These are phyloP conservation scores for Spilogale gracilis DNA, from an alignment of 2,113 vertebrate species.

Conservation along the genomic window DNA sequence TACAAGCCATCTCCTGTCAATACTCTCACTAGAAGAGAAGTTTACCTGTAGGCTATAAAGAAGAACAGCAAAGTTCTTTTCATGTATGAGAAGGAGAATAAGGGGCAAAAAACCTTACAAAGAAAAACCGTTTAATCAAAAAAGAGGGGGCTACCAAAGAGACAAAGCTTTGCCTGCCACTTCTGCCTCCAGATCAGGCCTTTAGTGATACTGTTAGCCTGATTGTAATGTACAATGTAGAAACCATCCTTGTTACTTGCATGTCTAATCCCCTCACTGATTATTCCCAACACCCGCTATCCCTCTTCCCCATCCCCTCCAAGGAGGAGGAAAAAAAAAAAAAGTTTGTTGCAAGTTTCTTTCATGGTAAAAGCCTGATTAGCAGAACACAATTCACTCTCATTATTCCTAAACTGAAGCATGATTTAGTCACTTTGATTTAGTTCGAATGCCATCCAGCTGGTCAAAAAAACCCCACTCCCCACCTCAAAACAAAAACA, in stretches of 20 bases:
- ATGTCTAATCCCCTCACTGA: slow-evolving; percentile 91
- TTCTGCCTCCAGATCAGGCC: slow-evolving; percentile 93
- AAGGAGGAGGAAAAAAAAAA: slow-evolving; percentile 61
- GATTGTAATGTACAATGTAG: slow-evolving; percentile 95
- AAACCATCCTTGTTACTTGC: slow-evolving; percentile 94
- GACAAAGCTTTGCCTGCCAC: slow-evolving; percentile 91
- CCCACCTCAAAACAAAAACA: too few relatives aligned
- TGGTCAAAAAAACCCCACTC: slow-evolving; percentile 71
- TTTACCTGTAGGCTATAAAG: slow-evolving; percentile 95
- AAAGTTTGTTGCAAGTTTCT: slow-evolving; percentile 88
- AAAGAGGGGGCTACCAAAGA: slow-evolving; percentile 92
- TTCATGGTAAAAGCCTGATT: slow-evolving; percentile 87
- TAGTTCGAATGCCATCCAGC: slow-evolving; percentile 84
- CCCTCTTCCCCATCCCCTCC: neutral
- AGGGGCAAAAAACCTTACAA: slow-evolving; percentile 83
- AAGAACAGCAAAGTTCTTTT: slow-evolving; percentile 84
- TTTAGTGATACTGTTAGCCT: slow-evolving; percentile 92
- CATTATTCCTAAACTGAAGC: slow-evolving; percentile 86
- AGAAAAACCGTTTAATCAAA: slow-evolving; percentile 85
- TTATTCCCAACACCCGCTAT: slow-evolving; percentile 85
- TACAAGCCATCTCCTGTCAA: slow-evolving; percentile 98
- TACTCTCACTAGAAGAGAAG: slow-evolving; percentile 98
- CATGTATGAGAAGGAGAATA: slow-evolving; percentile 82
- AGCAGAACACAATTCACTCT: slow-evolving; percentile 84
- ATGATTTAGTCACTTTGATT: slow-evolving; percentile 87